Percentiles rank a stretch among this genome's conserved stretches.
These are phyloP conservation scores for Champsocephalus esox DNA, from an alignment of 2,797 vertebrate genomes.

Conservation along the genomic window DNA sequence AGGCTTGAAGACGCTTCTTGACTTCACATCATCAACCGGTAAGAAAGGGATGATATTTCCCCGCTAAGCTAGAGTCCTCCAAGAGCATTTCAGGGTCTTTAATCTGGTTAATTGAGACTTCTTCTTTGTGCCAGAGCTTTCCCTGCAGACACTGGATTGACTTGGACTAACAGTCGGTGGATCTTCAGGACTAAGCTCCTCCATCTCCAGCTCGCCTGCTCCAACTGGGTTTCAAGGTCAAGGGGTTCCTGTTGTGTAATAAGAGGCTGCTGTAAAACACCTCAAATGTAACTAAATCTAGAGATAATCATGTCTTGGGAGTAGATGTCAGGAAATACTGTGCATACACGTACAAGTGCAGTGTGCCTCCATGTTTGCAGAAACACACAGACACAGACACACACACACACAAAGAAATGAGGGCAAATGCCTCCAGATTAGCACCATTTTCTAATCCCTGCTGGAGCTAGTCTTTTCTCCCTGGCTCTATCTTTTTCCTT, in stretches of 20 bases:
- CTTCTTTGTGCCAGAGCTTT: conserved; percentile 83
- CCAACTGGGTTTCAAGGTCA: conserved; percentile 68
- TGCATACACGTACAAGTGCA: conserved; percentile 39
- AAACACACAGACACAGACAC: conserved; percentile 14
- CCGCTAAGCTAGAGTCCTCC: conserved; percentile 65
- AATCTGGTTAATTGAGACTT: conserved; percentile 87
- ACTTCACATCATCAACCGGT: conserved; percentile 53
- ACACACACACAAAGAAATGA: conserved; percentile 48
- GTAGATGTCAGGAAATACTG: conserved; percentile 26
- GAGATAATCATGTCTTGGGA: neutral
- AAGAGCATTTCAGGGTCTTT: conserved; percentile 70
- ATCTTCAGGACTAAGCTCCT: conserved; percentile 87
- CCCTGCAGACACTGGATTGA: conserved; percentile 91
- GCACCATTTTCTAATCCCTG: conserved; percentile 85
- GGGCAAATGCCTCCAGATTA: conserved; percentile 88
- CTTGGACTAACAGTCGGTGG: conserved; percentile 83
- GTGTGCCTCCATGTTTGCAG: conserved; percentile 16
- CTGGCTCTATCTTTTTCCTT: conserved; percentile 63
- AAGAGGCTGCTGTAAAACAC: conserved; percentile 20
- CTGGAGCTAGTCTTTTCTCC: conserved; percentile 72
- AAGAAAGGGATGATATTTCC: conserved; percentile 57
- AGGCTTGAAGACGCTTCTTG: conserved; percentile 10
- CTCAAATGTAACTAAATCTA: conserved; percentile 4
- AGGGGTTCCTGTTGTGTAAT: conserved; percentile 31
- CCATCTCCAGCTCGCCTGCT: conserved; percentile 73